Evolutionary conservation across 2,113 vertebrate genomes (phyloP), one percentile per base, ranked within the genome.

Genomic region (Megaleporinus macrocephalus): DNA sequence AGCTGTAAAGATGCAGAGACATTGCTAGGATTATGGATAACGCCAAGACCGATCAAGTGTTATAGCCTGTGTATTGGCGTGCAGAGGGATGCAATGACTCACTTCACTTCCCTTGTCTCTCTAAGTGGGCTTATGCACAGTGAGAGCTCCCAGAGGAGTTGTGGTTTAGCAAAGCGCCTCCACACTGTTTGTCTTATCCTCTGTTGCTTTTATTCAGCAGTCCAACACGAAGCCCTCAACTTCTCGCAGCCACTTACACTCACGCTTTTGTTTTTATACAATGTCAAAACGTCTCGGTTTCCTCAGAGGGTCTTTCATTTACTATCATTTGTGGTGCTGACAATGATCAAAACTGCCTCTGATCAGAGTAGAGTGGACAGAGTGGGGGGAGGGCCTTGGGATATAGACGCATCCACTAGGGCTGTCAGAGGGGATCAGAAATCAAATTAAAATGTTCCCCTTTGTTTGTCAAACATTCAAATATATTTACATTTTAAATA

Each of bases 181-280:
- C 73, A 71, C 18, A 73, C 55, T 80, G 63, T 68, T 61, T 83
- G 75, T 77, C 26, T 73, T 59, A 66, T 33, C 74, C 20, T 63
- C 24, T 73, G 53, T 62, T 61, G 24, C 62, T 80, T 76, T 70
- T 33, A 72, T 73, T 76, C 61, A 55, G 66, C 68, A 62, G 55
- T 55, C 69, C 78, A 84, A 73, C 76, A 82, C 51, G 41, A 49
- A 70, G 49, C 86, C 33, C 18, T 29, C 30, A 11, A 22, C 30
- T 49, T 47, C 41, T 26, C 57, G 1, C 9, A 26, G 10, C 9
- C 57, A 26, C 24, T 61, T 24, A 1, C 57, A 61, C 57, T 24
- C 57, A 26, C 0, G 5, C 11, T 13, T 61, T 24, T 26, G 9
- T 61, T 24, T 61, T 61, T 57, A 57, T 26, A 61, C n/a, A 61